Conservation (phyloP, 2,888 invertebrate species). For the Pyrochroa serraticornis region DNA sequence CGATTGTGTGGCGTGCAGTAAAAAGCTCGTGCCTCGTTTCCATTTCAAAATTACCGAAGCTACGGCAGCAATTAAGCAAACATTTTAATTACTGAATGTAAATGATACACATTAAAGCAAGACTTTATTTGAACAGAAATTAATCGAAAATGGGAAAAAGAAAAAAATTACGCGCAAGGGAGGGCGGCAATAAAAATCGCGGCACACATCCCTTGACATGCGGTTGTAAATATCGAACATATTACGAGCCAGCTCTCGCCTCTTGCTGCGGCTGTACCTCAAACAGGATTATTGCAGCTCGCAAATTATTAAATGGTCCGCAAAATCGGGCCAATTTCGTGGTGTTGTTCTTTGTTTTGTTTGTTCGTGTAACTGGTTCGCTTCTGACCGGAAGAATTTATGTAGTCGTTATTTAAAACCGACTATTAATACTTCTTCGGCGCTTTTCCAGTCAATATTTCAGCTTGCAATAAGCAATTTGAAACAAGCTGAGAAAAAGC, state of each 20-base stretch:
- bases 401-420: neutral
- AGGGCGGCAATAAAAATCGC: slow-evolving; percentile 6
- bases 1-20: slow-evolving; percentile 9
- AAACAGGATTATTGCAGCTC: slow-evolving; percentile 6
- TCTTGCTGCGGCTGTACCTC: slow-evolving; percentile 1
- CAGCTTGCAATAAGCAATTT: no score
- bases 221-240: slow-evolving; percentile 10
- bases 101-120: slow-evolving; percentile 34
- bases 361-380: slow-evolving; percentile 4
- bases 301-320: slow-evolving; percentile 17
- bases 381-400: slow-evolving; percentile 11
- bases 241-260: slow-evolving; percentile 2
- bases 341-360: slow-evolving; percentile 9
- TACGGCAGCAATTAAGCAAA: slow-evolving; percentile 34
- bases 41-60: slow-evolving; percentile 25
- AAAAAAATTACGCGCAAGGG: slow-evolving; percentile 7
- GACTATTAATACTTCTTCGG: neutral
- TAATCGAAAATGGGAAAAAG: slow-evolving; percentile 31
- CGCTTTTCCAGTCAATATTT: no score
- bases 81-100: slow-evolving; percentile 39
- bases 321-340: slow-evolving; percentile 14
- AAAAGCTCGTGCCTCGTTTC: slow-evolving; percentile 16
- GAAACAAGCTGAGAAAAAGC: no score
- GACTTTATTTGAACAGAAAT: slow-evolving; percentile 31
- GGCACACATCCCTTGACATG: slow-evolving; percentile 1